These are phyloP conservation scores for Drosophila nannoptera DNA, from an alignment of 1,140 invertebrate species.

Conservation along the genomic window DNA sequence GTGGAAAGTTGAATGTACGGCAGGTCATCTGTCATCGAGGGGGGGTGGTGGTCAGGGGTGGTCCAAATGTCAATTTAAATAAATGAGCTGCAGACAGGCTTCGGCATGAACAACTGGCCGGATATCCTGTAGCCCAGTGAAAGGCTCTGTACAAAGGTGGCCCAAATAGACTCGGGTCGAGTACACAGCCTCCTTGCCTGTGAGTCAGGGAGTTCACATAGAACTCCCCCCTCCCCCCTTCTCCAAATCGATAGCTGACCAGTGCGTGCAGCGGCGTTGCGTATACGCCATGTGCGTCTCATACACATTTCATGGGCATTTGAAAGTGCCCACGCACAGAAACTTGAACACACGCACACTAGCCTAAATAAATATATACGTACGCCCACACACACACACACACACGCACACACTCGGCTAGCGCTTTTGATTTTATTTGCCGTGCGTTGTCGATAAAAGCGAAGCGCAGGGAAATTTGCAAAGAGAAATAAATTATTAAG, in stretches of 20 bases:
- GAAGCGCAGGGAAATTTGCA: slow-evolving; percentile 56
- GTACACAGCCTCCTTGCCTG: too few relatives aligned
- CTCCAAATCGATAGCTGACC: slow-evolving; percentile 26
- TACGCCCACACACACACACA: neutral
- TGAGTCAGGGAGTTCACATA: too few relatives aligned
- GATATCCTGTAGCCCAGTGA: neutral
- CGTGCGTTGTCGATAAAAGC: slow-evolving; percentile 51
- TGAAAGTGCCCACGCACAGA: slow-evolving; percentile 7
- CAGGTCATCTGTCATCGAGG: too few relatives aligned
- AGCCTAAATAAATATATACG: neutral
- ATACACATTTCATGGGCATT: slow-evolving; percentile 27
- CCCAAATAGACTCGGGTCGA: too few relatives aligned
- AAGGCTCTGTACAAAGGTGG: neutral
- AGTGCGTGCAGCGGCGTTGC: slow-evolving; percentile 5
- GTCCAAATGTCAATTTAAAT: slow-evolving; percentile 3
- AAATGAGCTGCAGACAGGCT: neutral
- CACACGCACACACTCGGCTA: neutral
- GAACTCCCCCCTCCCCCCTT: too few relatives aligned
- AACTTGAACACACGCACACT: slow-evolving; percentile 3
- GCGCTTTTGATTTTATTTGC: slow-evolving; percentile 70
- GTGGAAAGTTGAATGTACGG: too few relatives aligned
- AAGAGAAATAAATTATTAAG: slow-evolving; percentile 73
- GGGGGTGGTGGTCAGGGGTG: neutral
- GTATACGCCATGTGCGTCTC: slow-evolving; percentile 24
- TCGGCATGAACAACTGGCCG: neutral